Evolutionary conservation across 2,797 vertebrate genomes (phyloP).

Genomic region (Pangasius larnaudii): DNA sequence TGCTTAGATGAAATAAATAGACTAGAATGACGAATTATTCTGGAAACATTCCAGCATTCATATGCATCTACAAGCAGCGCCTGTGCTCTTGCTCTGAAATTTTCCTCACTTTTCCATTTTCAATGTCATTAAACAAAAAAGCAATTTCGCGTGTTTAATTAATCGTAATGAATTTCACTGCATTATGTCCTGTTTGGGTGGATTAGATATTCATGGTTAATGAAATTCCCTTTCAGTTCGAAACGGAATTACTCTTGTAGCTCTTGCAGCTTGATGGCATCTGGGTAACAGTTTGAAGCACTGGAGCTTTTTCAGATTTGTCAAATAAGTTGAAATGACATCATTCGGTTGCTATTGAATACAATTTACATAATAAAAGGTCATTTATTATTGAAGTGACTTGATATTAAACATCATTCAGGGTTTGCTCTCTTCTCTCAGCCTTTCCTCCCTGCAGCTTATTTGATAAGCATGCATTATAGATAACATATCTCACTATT

Average conservation of each 20-base stretch:
- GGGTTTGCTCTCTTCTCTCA: background rate
- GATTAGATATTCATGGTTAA: constrained; percentile 55
- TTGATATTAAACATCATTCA: constrained; percentile 40
- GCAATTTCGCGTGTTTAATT: constrained; percentile 57
- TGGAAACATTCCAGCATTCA: constrained; percentile 13
- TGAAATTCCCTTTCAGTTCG: constrained; percentile 52
- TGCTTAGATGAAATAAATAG: background rate
- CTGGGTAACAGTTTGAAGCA: background rate
- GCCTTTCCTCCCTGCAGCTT: constrained; percentile 31
- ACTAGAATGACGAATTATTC: background rate
- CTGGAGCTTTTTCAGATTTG: background rate
- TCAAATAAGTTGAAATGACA: constrained; percentile 31
- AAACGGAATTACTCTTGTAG: constrained; percentile 32
- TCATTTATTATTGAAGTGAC: constrained; percentile 42
- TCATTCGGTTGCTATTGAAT: constrained; percentile 39
- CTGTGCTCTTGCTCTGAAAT: constrained; percentile 43
- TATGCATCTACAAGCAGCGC: background rate
- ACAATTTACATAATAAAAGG: constrained; percentile 51
- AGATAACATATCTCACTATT: constrained; percentile 30
- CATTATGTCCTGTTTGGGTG: constrained; percentile 56
- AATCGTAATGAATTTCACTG: constrained; percentile 57
- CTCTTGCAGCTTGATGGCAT: background rate
- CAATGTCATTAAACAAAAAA: constrained; percentile 60
- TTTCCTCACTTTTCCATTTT: constrained; percentile 54
- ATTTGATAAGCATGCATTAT: constrained; percentile 46